A percentile compares a stretch with the other conserved stretches of the same genome.
Conservation (phyloP, 2,797 vertebrate genomes). For the Sebastes hubbsi region DNA sequence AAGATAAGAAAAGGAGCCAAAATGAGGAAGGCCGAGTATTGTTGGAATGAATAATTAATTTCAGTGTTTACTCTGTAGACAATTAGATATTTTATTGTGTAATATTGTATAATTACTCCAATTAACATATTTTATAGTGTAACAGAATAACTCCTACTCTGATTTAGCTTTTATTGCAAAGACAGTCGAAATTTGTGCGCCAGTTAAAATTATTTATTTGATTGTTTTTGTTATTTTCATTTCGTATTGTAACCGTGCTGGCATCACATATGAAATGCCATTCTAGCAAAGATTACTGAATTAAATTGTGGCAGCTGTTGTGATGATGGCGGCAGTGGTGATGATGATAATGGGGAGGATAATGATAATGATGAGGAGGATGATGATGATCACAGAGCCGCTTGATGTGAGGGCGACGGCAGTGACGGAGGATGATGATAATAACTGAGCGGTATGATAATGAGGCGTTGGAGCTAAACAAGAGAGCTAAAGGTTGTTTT, state of each 20-base stretch:
- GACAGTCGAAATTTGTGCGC: not conserved
- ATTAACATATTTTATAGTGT: not conserved
- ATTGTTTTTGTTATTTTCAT: constrained; percentile 1
- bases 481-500: constrained; percentile 30
- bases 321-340: not conserved
- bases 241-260: not conserved
- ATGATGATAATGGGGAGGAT: constrained; percentile 24
- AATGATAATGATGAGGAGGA: constrained; percentile 30
- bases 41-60: not conserved
- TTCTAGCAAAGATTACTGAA: not conserved
- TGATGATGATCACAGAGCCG: constrained; percentile 18
- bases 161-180: not conserved
- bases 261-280: not conserved
- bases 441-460: constrained; percentile 17
- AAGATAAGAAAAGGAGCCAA: not conserved
- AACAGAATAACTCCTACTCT: not conserved
- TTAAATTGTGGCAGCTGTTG: constrained; percentile 34
- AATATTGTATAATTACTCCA: not conserved
- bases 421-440: constrained; percentile 27
- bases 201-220: not conserved
- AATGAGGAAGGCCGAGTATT: not conserved
- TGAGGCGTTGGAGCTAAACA: not conserved
- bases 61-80: not conserved
- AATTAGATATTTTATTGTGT: not conserved
- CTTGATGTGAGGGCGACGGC: constrained; percentile 11